A percentile compares a stretch with the other conserved stretches of the same genome.
phyloP scores from a whole-genome alignment of 2,113 vertebrate genomes.

The Acanthochromis polyacanthus region DNA sequence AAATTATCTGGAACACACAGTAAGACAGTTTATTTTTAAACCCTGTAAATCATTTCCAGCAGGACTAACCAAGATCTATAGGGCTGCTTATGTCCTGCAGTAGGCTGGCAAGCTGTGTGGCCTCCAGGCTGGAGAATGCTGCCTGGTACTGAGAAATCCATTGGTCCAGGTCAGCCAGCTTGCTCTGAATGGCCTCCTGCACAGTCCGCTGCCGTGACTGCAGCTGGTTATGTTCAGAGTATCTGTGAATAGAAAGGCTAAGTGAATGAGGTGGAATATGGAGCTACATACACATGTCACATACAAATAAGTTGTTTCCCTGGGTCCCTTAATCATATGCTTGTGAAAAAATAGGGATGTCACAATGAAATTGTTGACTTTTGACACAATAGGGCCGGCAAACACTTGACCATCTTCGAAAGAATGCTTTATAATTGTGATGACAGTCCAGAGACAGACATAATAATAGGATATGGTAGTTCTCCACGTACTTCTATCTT shows the following conservation, averaged over 20 bases:
- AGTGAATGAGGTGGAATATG: not conserved
- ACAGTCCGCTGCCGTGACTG: constrained; percentile 95
- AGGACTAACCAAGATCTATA: constrained; percentile 92
- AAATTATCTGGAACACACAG: too few species aligned
- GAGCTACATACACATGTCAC: too few species aligned
- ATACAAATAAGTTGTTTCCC: too few species aligned
- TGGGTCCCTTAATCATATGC: too few species aligned
- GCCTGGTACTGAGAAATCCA: constrained; percentile 98
- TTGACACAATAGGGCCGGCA: not conserved
- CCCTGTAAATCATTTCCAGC: not conserved
- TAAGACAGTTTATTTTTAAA: not conserved
- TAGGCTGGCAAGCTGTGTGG: constrained; percentile 94
- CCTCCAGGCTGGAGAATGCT: constrained; percentile 95
- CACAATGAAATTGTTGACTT: not conserved
- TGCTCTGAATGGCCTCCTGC: constrained; percentile 96
- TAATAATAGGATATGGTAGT: too few species aligned
- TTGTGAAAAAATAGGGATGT: too few species aligned
- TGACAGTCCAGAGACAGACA: too few species aligned
- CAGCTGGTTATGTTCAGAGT: constrained; percentile 96
- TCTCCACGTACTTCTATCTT: too few species aligned
- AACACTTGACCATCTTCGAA: not conserved
- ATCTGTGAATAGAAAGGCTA: constrained; percentile 79
- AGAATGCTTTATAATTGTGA: too few species aligned
- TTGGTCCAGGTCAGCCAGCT: constrained; percentile 95
- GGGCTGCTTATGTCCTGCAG: constrained; percentile 97